These are phyloP conservation scores for Spilosoma lubricipeda DNA, from an alignment of 2,888 invertebrate species.

Conservation along the genomic window DNA sequence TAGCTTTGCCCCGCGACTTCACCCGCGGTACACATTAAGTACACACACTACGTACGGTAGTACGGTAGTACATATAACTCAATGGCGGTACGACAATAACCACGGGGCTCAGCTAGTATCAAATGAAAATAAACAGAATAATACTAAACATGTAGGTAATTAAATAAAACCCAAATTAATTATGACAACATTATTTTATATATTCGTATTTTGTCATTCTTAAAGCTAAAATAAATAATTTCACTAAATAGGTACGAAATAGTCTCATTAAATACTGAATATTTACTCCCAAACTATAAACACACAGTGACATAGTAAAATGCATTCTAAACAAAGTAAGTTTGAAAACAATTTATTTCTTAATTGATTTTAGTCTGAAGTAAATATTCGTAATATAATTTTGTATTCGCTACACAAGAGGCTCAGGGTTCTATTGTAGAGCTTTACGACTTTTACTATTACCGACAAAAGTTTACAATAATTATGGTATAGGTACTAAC, in stretches of 20 bases:
- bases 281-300: conserved; percentile 7
- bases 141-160: too few relatives aligned
- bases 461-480: not conserved
- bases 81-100: too few relatives aligned
- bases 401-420: not conserved
- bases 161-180: too few relatives aligned
- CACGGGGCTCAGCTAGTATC: too few relatives aligned
- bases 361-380: not conserved
- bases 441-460: not conserved
- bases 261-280: conserved; percentile 31
- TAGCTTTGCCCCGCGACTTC: too few relatives aligned
- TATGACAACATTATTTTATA: not conserved
- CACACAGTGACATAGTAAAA: conserved; percentile 2
- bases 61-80: too few relatives aligned
- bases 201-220: conserved; percentile 31
- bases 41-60: too few relatives aligned
- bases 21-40: too few relatives aligned
- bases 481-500: not conserved
- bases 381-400: not conserved
- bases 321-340: not conserved
- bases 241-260: conserved; percentile 30
- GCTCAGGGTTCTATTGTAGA: not conserved
- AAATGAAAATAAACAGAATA: too few relatives aligned
- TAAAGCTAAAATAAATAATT: conserved; percentile 51
- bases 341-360: not conserved